Base-by-base conservation (phyloP, 2,888 invertebrate species). In the Tridacna gigas region DNA sequence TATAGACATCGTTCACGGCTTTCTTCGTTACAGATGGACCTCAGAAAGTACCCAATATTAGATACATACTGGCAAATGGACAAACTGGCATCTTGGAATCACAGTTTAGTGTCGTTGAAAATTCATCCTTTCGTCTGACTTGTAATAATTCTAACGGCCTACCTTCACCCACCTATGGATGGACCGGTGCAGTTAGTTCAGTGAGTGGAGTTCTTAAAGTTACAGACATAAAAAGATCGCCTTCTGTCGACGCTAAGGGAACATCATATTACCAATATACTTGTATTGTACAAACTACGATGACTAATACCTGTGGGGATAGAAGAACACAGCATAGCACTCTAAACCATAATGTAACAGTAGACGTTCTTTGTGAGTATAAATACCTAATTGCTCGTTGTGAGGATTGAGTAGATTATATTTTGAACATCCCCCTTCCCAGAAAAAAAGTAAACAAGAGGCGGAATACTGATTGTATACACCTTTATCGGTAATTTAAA, bases 11-110 rank as follows among this genome's bases (percentile, higher is more conserved):
- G 25, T 63, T 63, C 22, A 56, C 18, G 18, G 9, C 56, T 20
- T 9, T 56, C 18, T n/a, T 56, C 56, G n/a, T 66, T 66, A 25
- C 37, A 66, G 66, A 66, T 66, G 66, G 66, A 66, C 66, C 66
- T 2, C 11, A 22, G 28, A 25, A 12, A 37, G 4, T 9, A 28
- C 66, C 66, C 0, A 9, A 3, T 26, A 25, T 66, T 12, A 28
- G 1, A 22, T 66, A 66, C 37, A 28, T 0, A 28, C 0, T 7
- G 2, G 3, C 13, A 26, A 5, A 13, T 13, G 66, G 28, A 7
- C 12, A 28, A 15, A 66, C 28, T 25, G 66, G 28, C 28, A 28
- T 15, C 7, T 7, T 66, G 2, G 0, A 1, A 28, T 66, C 66
- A 18, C 26, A 25, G 15, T 28, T 66, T 20, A 66, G 20, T 28